phyloP scores from a whole-genome alignment of 2,113 vertebrate species.

The Epinephelus lanceolatus region DNA sequence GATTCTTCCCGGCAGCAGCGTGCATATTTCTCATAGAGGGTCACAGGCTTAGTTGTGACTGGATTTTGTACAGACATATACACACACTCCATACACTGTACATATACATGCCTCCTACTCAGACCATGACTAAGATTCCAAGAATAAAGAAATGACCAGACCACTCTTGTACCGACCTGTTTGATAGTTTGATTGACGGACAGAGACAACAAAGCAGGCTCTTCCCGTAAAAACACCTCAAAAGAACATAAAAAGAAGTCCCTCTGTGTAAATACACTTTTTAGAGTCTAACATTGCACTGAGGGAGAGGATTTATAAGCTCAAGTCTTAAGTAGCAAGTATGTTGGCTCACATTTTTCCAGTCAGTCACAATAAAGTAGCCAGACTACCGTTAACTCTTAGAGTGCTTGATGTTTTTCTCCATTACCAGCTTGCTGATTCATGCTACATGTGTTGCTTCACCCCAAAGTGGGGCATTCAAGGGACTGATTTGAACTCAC shows the following conservation, averaged over 20 bases:
- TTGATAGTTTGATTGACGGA: neutral
- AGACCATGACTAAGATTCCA: conserved; percentile 10
- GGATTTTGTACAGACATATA: neutral
- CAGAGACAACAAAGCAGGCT: neutral
- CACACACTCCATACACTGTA: neutral
- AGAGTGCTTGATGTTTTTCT: neutral
- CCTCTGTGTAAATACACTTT: neutral
- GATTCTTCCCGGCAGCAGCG: neutral
- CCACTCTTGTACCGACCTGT: neutral
- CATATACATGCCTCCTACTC: neutral
- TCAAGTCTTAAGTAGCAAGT: too few relatives aligned
- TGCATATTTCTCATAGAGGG: neutral
- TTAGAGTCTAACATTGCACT: neutral
- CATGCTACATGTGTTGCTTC: neutral
- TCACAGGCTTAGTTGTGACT: conserved; percentile 7
- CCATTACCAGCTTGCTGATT: neutral
- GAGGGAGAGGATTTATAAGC: neutral
- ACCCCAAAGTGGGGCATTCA: neutral
- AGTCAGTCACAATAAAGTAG: neutral
- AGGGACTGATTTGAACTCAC: neutral
- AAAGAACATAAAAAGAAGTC: neutral
- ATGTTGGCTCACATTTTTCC: neutral
- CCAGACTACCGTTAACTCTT: neutral
- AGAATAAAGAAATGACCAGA: neutral
- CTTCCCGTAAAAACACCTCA: neutral